Evolutionary conservation across 2,797 vertebrate genomes (phyloP).

Genomic region (Pangasius krempfi): DNA sequence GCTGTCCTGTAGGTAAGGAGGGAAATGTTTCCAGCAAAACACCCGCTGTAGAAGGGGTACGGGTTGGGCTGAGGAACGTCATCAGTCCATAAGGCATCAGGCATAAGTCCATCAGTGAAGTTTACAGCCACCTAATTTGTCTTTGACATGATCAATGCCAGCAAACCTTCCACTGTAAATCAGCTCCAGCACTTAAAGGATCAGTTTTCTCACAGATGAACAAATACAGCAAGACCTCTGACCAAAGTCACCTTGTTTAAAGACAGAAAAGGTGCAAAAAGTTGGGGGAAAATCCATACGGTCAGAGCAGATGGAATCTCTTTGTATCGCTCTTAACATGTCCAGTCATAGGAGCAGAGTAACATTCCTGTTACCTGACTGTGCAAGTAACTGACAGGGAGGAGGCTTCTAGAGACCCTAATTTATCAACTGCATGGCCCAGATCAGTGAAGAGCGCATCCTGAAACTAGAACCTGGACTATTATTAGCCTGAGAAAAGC

Average conservation of each 20-base stretch:
- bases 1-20: constrained; percentile 44
- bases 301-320: neutral
- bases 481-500: constrained; percentile 60
- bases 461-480: constrained; percentile 57
- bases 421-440: constrained; percentile 42
- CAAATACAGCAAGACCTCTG: constrained; percentile 38
- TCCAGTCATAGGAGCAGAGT: neutral
- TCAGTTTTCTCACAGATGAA: constrained; percentile 57
- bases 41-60: neutral
- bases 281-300: neutral
- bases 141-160: constrained; percentile 56
- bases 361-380: constrained; percentile 9
- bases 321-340: neutral
- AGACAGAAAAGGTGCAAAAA: constrained; percentile 4
- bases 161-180: constrained; percentile 44
- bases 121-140: constrained; percentile 42
- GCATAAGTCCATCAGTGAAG: neutral
- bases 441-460: constrained; percentile 33
- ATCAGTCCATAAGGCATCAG: neutral
- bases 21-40: constrained; percentile 32
- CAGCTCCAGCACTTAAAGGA: constrained; percentile 59
- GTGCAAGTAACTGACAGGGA: neutral
- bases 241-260: constrained; percentile 58
- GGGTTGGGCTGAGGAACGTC: constrained; percentile 20
- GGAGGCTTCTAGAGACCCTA: constrained; percentile 20